A percentile compares a stretch with the other conserved stretches of the same genome.
Evolutionary conservation across 2,113 vertebrate species (phyloP).

Genomic region (Cairina moschata): DNA sequence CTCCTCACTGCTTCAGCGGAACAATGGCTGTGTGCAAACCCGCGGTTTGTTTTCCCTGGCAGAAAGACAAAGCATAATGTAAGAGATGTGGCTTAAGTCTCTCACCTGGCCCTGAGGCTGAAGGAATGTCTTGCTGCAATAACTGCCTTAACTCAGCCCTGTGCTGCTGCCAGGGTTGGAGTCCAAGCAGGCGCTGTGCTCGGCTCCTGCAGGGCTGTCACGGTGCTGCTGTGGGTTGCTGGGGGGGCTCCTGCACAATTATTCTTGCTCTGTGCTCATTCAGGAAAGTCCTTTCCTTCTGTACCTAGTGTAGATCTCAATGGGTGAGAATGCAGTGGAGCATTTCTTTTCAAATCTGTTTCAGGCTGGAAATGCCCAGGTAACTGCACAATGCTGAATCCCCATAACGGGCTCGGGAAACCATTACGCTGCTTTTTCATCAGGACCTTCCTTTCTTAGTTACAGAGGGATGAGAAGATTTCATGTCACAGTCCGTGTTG

Average conservation of each 20-base stretch:
- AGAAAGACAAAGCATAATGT: neutral
- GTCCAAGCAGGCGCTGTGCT: fast-evolving
- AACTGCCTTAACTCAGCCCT: neutral
- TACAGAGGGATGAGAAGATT: neutral
- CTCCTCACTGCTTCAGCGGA: neutral
- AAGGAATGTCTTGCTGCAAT: neutral
- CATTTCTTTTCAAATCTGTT: neutral
- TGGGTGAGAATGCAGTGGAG: neutral
- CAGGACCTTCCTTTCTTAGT: neutral
- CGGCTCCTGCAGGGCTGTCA: neutral
- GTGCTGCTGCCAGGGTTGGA: neutral
- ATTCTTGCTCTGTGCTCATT: neutral
- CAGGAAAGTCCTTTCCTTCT: neutral
- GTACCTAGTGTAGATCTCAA: neutral
- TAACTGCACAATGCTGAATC: neutral
- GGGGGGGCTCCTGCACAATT: neutral
- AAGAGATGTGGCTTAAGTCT: neutral
- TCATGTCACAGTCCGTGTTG: neutral
- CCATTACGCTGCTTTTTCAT: neutral
- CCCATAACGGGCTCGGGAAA: neutral
- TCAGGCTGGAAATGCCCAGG: neutral
- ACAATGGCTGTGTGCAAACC: neutral
- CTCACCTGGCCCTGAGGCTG: neutral
- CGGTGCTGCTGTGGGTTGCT: neutral
- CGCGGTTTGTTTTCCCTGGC: neutral